Percentiles rank a stretch among this genome's conserved stretches.
These are phyloP conservation scores for Gymnocypris eckloni DNA, from an alignment of 2,797 vertebrate genomes.

Conservation along the genomic window DNA sequence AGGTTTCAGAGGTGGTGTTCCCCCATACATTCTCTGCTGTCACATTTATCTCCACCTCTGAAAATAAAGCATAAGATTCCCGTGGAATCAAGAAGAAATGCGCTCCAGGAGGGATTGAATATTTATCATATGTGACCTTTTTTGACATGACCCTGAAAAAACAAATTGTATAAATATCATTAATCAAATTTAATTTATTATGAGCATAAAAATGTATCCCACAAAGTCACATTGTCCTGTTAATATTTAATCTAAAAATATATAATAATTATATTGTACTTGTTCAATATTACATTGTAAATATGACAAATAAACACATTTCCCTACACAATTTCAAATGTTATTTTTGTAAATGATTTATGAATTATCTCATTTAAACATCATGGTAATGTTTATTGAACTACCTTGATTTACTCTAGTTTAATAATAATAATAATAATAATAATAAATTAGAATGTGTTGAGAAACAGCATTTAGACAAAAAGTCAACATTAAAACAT, in stretches of 20 bases:
- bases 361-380: background rate
- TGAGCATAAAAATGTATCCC: background rate
- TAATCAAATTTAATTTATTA: background rate
- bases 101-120: conserved; percentile 60
- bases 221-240: background rate
- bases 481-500: background rate
- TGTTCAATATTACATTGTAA: background rate
- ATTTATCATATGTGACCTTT: conserved; percentile 41
- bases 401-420: background rate
- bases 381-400: background rate
- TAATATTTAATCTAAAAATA: background rate
- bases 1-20: conserved; percentile 63
- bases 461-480: background rate
- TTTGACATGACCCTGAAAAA: conserved; percentile 54
- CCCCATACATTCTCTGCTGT: conserved; percentile 84
- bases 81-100: conserved; percentile 78
- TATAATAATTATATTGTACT: background rate
- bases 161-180: background rate
- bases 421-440: background rate
- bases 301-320: background rate
- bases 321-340: too few species aligned
- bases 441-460: background rate
- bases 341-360: too few species aligned
- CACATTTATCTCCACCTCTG: conserved; percentile 81
- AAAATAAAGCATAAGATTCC: conserved; percentile 72